Conservation (phyloP, 2,113 vertebrate genomes). For the Crotalus viridis region DNA sequence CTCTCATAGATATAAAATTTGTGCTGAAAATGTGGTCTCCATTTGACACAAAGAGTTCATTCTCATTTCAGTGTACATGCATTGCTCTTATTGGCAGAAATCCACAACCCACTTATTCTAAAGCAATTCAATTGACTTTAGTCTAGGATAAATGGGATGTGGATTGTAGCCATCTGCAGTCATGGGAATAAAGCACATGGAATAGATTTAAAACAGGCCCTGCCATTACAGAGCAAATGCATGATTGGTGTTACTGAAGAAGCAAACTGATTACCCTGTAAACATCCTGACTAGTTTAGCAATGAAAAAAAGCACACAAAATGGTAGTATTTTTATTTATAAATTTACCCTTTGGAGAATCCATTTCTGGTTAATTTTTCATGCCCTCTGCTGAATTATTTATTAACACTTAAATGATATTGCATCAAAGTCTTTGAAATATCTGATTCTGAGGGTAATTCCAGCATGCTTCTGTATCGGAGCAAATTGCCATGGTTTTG, state of each 20-base stretch:
- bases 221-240: slow-evolving; percentile 45
- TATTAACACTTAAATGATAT: slow-evolving; percentile 58
- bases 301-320: slow-evolving; percentile 14
- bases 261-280: slow-evolving; percentile 54
- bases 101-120: slow-evolving; percentile 19
- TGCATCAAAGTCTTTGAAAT: slow-evolving; percentile 63
- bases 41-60: slow-evolving; percentile 43
- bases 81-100: slow-evolving; percentile 36
- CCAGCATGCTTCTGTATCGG: slow-evolving; percentile 32
- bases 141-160: slow-evolving; percentile 18
- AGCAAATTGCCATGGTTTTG: slow-evolving; percentile 56
- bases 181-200: slow-evolving; percentile 27
- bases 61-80: slow-evolving; percentile 9
- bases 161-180: slow-evolving; percentile 37
- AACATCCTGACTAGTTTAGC: slow-evolving; percentile 12
- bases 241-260: slow-evolving; percentile 47
- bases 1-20: slow-evolving; percentile 48
- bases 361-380: slow-evolving; percentile 57
- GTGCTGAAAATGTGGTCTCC: slow-evolving; percentile 40
- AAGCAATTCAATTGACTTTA: slow-evolving; percentile 16
- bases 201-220: slow-evolving; percentile 46
- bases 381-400: slow-evolving; percentile 58
- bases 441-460: slow-evolving; percentile 51
- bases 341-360: slow-evolving; percentile 45
- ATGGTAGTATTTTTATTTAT: slow-evolving; percentile 19